These are phyloP conservation scores for Lasioglossum lativentre DNA, from an alignment of 2,888 invertebrate genomes.

Conservation along the genomic window DNA sequence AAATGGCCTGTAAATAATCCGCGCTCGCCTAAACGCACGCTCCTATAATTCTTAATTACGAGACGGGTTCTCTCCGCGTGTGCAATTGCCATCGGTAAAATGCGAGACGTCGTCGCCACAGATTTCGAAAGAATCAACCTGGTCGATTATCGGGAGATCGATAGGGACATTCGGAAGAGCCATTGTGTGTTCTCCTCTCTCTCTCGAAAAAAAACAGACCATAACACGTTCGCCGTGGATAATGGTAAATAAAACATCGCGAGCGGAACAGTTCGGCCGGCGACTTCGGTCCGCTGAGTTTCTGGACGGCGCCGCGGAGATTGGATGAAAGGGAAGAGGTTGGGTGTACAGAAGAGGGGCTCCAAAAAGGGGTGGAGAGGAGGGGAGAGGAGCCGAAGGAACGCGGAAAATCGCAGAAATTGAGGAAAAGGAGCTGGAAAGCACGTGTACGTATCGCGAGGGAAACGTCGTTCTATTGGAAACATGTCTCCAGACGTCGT, in stretches of 20 bases:
- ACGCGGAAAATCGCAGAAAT: conserved; percentile 18
- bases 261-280: conserved; percentile 11
- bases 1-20: conserved; percentile 39
- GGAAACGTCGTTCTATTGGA: conserved; percentile 58
- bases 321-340: conserved; percentile 10
- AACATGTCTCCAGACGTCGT: conserved; percentile 52
- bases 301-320: conserved; percentile 6
- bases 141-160: neutral
- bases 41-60: conserved; percentile 3
- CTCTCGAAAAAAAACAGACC: neutral
- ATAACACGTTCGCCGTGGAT: neutral
- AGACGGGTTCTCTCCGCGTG: neutral
- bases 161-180: neutral
- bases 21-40: conserved; percentile 20
- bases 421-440: neutral
- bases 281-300: neutral
- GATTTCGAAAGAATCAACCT: neutral
- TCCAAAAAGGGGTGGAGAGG: neutral
- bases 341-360: neutral
- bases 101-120: neutral
- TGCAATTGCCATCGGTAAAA: conserved; percentile 26
- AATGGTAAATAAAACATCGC: conserved; percentile 11
- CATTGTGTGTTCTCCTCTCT: neutral
- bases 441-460: conserved; percentile 45
- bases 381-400: neutral